Base-by-base conservation (phyloP, 1,140 invertebrate genomes). In the Macrostomum lignano region DNA sequence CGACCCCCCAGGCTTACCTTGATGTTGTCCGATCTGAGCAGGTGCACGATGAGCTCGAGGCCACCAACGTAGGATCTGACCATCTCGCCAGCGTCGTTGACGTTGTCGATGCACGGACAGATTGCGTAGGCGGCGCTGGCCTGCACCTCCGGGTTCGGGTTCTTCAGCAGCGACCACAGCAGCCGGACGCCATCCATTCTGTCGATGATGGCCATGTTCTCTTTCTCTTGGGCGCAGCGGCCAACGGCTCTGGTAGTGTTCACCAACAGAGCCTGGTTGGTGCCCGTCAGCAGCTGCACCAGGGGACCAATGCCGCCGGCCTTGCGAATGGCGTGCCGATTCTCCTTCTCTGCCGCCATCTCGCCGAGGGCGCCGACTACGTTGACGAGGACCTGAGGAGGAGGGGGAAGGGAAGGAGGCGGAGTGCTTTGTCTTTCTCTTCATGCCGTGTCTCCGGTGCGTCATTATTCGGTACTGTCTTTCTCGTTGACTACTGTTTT, bases 111-210 rank as follows among this genome's bases (percentile, higher is more conserved):
- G 48, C 77, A 86, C 1, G 78, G 78, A 36, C 78, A 79, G 19
- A 88, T 65, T 0, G 78, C 78, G 52, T 72, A 69, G 2, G 79
- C 79, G 0, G 81, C 78, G 45, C 75, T 74, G 0, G 74, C 72
- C 52, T 79, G 74, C 1, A 79, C 74, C 40, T 65, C 68, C 36
- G 66, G 68, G 28, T 65, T 69, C 21, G 68, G 65, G 45, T 82
- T 78, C 47, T 86, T 88, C 1, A 91, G 55, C 1, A 88, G 56
- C 0, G 79, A 86, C 82, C 82, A 91, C 28, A 86, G 65, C 1
- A 88, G 58, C 36, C 82, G 60, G 1, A 84, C 73, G 1, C 78
- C 82, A 54, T 91, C 82, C 17, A 81, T 48, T 36, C 72, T 65
- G 40, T 84, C 76, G 23, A 86, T 74, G 31, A 58, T 53, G n/a